Conservation (phyloP, 2,888 invertebrate species). For the Harpalus rufipes region DNA sequence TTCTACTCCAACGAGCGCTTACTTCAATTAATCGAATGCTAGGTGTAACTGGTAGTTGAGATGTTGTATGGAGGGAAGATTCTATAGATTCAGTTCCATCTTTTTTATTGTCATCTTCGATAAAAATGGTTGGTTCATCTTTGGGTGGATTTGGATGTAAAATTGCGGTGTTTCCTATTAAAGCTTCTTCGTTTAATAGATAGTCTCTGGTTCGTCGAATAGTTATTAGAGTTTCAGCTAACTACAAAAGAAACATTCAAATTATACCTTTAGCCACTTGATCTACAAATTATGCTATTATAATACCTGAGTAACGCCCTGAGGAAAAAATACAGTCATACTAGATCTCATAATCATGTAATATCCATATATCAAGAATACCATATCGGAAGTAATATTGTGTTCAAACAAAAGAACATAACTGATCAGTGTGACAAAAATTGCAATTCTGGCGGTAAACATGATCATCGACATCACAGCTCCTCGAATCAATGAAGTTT, state of each 20-base stretch:
- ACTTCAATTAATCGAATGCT: constrained; percentile 67
- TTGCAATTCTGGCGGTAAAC: constrained; percentile 85
- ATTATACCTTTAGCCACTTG: background rate
- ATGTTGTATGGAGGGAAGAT: background rate
- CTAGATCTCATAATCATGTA: constrained; percentile 82
- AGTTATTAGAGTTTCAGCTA: constrained; percentile 81
- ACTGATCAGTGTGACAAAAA: constrained; percentile 83
- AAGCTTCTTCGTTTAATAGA: constrained; percentile 72
- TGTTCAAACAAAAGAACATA: constrained; percentile 78
- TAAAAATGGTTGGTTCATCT: constrained; percentile 20
- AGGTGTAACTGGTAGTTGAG: background rate
- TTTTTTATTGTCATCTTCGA: constrained; percentile 12
- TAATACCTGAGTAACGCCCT: constrained; percentile 79
- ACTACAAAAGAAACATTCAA: constrained; percentile 68
- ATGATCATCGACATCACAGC: constrained; percentile 85
- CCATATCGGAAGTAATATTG: constrained; percentile 76
- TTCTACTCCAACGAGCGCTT: constrained; percentile 66
- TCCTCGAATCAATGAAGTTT: constrained; percentile 83
- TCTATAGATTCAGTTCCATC: constrained; percentile 1
- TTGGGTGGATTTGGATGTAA: constrained; percentile 70
- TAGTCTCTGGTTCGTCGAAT: constrained; percentile 75
- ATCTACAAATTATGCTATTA: background rate
- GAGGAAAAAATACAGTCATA: constrained; percentile 82
- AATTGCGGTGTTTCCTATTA: constrained; percentile 73
- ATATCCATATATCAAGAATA: constrained; percentile 81